Conservation (phyloP, 2,113 vertebrate genomes). For the Saguinus midas region DNA sequence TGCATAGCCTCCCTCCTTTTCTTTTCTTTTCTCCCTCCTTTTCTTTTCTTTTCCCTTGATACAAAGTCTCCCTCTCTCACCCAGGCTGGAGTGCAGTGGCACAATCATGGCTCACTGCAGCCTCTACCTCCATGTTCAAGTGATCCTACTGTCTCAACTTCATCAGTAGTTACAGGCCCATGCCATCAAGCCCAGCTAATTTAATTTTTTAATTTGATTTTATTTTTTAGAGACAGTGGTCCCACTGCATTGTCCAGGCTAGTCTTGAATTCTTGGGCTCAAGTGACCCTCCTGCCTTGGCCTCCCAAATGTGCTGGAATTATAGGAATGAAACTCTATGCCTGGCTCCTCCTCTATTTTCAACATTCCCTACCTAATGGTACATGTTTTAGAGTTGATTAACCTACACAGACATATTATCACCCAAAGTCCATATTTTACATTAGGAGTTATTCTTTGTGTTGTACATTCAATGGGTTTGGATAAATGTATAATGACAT, state of each 20-base stretch:
- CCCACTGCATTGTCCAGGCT: not conserved
- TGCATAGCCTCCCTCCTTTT: not conserved
- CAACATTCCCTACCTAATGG: too few species aligned
- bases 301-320: not conserved
- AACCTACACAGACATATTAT: too few species aligned
- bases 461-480: too few species aligned
- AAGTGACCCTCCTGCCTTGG: not conserved
- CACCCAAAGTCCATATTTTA: too few species aligned
- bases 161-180: not conserved
- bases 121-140: not conserved
- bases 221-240: not conserved
- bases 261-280: not conserved
- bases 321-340: not conserved
- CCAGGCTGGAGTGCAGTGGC: not conserved
- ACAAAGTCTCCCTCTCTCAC: not conserved
- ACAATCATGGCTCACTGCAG: not conserved
- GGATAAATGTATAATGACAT: too few species aligned
- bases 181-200: not conserved
- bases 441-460: too few species aligned
- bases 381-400: too few species aligned
- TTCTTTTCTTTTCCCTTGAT: not conserved
- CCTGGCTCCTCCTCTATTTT: too few species aligned
- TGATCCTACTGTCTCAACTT: not conserved
- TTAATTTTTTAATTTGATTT: not conserved
- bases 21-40: not conserved